Conservation (phyloP, 2,888 invertebrate genomes). For the Platycnemis pennipes region DNA sequence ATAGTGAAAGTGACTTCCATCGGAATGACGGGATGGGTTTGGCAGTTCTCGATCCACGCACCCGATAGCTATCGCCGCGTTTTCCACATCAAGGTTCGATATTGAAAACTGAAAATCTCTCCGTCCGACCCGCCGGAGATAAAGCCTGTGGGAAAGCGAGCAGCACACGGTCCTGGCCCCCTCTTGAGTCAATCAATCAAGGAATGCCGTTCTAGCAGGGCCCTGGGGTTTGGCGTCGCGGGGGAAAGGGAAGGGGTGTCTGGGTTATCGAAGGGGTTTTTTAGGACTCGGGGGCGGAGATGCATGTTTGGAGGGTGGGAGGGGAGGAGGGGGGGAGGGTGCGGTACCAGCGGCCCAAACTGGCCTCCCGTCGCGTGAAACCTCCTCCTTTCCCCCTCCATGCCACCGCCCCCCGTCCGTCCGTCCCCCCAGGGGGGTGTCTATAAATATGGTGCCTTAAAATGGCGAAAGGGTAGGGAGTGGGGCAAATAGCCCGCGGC, state of each 20-base stretch:
- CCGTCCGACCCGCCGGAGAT: not conserved
- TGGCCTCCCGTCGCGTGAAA: no score
- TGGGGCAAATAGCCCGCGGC: constrained; percentile 34
- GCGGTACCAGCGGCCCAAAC: no score
- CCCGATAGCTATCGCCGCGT: not conserved
- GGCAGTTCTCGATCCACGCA: no score
- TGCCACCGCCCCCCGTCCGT: not conserved
- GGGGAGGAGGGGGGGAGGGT: not conserved
- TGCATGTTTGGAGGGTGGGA: constrained; percentile 4
- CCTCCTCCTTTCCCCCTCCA: not conserved
- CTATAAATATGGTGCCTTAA: constrained; percentile 21
- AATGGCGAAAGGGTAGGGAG: constrained; percentile 23
- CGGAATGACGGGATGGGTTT: no score
- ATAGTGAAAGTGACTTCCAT: no score
- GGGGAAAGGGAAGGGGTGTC: not conserved
- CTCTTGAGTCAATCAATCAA: constrained; percentile 4
- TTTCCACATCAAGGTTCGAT: not conserved
- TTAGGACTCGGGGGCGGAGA: not conserved
- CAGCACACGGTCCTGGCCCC: not conserved
- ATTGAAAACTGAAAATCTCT: not conserved
- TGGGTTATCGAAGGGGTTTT: not conserved
- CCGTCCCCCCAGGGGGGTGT: constrained; percentile 5
- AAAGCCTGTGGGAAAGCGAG: constrained; percentile 30
- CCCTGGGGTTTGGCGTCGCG: not conserved
- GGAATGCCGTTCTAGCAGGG: not conserved